Base-by-base conservation (phyloP, 2,797 vertebrate species). In the Aphelocoma californica region DNA sequence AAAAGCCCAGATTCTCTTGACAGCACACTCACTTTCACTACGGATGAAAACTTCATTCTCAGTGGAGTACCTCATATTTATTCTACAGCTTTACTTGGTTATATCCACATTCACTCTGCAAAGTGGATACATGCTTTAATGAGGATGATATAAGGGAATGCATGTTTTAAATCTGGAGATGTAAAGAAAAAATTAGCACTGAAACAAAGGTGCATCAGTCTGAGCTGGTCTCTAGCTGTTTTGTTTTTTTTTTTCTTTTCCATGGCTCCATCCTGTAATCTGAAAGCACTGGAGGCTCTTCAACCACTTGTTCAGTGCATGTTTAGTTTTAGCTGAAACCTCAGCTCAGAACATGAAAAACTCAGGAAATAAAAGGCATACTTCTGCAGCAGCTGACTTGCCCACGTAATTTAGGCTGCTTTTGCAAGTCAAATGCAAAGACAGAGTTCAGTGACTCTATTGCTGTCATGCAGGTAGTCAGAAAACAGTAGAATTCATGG, bases 261-360 rank as follows among this genome's bases (percentile, higher is more conserved):
- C n/a, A 25, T 45, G 29, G 16, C 20, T 84, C 47, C 36, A 24
- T 42, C 48, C 45, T 83, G 23, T 75, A 65, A 86, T 66, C 93
- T 90, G 87, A 81, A 95, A 91, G 42, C 11, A 86, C 48, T 61
- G 32, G 66, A 90, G 89, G 87, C 65, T 32, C 38, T 92, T 86
- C 82, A 87, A 60, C 48, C 13, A 66, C 64, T 92, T 67, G 7
- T 31, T 78, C 67, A 85, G 86, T 87, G 79, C 48, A n/a, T 10
- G 5, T 53, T 61, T 50, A 29, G 19, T 65, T 86, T 82, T 64
- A 90, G n/a, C 19, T 54, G 56, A 91, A 69, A 77, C 10, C 29
- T 74, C 72, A 73, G 44, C 25, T 77, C 75, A 70, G 42, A 73
- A 0, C 0, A 86, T 5, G 17, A 83, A 86, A 81, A 72, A 12